These are phyloP conservation scores for Charanyca ferruginea DNA, from an alignment of 2,888 invertebrate genomes.

Conservation along the genomic window DNA sequence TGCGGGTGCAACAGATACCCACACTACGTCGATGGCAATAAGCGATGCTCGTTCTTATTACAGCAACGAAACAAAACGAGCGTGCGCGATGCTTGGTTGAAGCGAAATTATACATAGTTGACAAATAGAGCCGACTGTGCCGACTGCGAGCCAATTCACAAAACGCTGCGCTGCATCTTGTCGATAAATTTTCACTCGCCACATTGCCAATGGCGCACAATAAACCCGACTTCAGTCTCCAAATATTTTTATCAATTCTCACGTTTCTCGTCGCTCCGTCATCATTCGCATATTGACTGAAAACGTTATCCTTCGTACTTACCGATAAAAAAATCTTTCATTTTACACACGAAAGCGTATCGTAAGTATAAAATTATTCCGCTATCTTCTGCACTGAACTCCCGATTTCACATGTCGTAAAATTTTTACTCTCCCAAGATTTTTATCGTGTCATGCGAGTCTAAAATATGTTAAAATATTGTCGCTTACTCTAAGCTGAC, in stretches of 20 bases:
- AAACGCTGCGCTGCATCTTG: constrained; percentile 77
- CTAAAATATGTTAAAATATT: constrained; percentile 76
- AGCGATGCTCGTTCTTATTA: constrained; percentile 62
- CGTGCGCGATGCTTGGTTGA: constrained; percentile 64
- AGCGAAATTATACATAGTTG: constrained; percentile 80
- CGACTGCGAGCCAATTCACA: constrained; percentile 75
- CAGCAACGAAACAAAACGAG: constrained; percentile 61
- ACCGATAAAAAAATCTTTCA: constrained; percentile 75
- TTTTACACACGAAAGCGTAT: constrained; percentile 76
- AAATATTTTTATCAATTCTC: constrained; percentile 67
- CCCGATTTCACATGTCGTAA: constrained; percentile 81
- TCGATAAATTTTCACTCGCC: constrained; percentile 76
- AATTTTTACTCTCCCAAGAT: constrained; percentile 77
- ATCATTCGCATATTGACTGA: constrained; percentile 70
- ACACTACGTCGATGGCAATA: constrained; percentile 57
- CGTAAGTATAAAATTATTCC: constrained; percentile 78
- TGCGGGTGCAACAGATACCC: constrained; percentile 65
- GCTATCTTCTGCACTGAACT: constrained; percentile 75
- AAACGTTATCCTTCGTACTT: constrained; percentile 69
- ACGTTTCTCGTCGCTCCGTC: constrained; percentile 46
- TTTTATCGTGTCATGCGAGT: constrained; percentile 74
- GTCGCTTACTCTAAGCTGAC: constrained; percentile 69
- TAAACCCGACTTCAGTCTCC: constrained; percentile 66
- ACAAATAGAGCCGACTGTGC: constrained; percentile 77
- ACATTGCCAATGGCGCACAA: constrained; percentile 78